Evolutionary conservation across 2,888 invertebrate genomes (phyloP), one percentile per base, ranked within the genome.

Genomic region (Drosophila nigricruria): DNA sequence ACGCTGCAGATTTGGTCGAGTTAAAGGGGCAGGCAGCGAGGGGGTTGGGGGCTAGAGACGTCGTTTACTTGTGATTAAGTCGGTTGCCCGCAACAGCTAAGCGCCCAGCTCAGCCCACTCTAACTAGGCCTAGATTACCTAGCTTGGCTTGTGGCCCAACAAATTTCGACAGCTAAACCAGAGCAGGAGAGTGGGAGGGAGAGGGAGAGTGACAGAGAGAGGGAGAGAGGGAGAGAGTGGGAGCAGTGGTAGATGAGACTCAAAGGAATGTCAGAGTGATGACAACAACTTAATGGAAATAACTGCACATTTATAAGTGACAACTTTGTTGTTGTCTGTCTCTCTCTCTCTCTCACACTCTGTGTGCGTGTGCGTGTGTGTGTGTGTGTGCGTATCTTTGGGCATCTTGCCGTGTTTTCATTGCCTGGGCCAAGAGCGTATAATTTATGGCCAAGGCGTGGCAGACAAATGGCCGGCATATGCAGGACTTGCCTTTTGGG

Each of bases 211-310:
- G 23, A n/a, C 23, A 20, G 23, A 16, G 25, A n/a, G n/a, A 16
- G 53, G 2, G 53, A 8, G 53, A 0, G 52, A 2, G 32, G 5
- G 30, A 32, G 49, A 12, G 49, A 18, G 18, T 10, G 5, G 12
- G 5, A 10, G 30, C 2, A n/a, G 50, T 34, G 50, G 50, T 34
- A 72, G 87, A 84, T 77, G 81, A 66, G 82, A 66, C 88, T 86
- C 83, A 69, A 77, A 80, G 84, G 88, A 88, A 84, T 86, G 84
- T 76, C 86, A 88, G 77, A 77, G 84, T 85, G 84, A 87, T 89
- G 85, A 86, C 85, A 89, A 86, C 89, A 89, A 86, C 87, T 86
- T 86, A 89, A 86, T 86, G 85, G 87, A 87, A 89, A 86, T 89
- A 81, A 81, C 87, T 87, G 76, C 84, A 79, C 85, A 86, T 86